Evolutionary conservation across 2,113 vertebrate genomes (phyloP).

Genomic region (Anolis sagrei): DNA sequence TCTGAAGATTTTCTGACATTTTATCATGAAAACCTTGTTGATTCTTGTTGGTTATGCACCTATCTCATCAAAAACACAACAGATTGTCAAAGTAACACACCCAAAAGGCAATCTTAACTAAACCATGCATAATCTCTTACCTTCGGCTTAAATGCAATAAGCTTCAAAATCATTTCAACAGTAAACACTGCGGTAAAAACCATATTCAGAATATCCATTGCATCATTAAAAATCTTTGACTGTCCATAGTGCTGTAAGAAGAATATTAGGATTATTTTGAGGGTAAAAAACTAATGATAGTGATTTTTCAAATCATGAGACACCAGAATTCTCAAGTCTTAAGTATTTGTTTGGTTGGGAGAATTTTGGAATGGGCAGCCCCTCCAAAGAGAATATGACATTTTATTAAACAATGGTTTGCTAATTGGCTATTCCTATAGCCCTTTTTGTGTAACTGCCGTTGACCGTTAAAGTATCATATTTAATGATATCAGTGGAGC

Average conservation of each 20-base stretch:
- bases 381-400: not conserved
- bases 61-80: constrained; percentile 47
- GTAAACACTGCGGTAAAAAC: constrained; percentile 98
- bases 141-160: constrained; percentile 99
- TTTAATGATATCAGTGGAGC: too few relatives aligned
- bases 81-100: constrained; percentile 42
- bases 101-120: constrained; percentile 46
- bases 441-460: too few relatives aligned
- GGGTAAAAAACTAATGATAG: not conserved
- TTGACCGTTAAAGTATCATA: too few relatives aligned
- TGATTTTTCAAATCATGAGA: not conserved
- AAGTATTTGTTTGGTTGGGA: not conserved
- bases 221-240: constrained; percentile 93
- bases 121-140: constrained; percentile 77
- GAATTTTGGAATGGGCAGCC: not conserved
- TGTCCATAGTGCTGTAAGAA: constrained; percentile 91
- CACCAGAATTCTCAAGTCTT: not conserved
- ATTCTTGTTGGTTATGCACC: constrained; percentile 23
- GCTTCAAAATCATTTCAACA: constrained; percentile 98
- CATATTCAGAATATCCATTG: constrained; percentile 99
- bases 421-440: not conserved
- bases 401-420: not conserved
- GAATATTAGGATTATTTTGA: constrained; percentile 34
- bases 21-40: constrained; percentile 19
- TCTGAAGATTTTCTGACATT: constrained; percentile 50